phyloP scores from a whole-genome alignment of 2,113 vertebrate species.

The Myocastor coypus region DNA sequence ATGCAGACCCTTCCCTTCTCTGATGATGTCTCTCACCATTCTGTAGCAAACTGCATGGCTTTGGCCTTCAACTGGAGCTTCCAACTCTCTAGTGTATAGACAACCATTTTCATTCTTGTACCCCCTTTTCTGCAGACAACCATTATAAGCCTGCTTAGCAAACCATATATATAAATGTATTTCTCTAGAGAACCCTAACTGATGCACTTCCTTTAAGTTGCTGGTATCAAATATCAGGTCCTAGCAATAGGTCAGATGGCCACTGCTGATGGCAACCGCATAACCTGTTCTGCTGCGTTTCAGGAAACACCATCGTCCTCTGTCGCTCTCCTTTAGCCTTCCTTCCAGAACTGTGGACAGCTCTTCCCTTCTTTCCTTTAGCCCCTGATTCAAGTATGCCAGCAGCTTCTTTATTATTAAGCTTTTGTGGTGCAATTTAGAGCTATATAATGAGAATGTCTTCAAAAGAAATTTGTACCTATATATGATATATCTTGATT shows the following conservation, averaged over 20 bases:
- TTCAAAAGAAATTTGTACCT: not conserved
- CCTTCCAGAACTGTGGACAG: not conserved
- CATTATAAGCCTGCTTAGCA: not conserved
- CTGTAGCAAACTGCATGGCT: not conserved
- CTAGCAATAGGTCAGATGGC: not conserved
- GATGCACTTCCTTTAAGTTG: not conserved
- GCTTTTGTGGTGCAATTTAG: not conserved
- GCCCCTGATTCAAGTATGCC: not conserved
- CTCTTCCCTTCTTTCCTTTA: not conserved
- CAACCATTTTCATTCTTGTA: not conserved
- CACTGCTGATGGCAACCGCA: not conserved
- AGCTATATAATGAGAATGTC: not conserved
- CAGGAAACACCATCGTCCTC: not conserved
- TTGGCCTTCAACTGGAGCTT: not conserved
- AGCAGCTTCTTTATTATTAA: not conserved
- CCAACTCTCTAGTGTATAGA: not conserved
- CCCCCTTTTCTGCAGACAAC: not conserved
- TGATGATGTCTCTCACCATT: not conserved
- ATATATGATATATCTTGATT: not conserved
- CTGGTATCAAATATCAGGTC: not conserved
- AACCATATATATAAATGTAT: not conserved
- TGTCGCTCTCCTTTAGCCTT: not conserved
- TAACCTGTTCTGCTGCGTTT: not conserved
- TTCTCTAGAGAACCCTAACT: not conserved
- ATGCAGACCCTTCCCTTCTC: not conserved